Evolutionary conservation across 2,113 vertebrate genomes (phyloP), one percentile per base, ranked within the genome.

Genomic region (Ictidomys tridecemlineatus): DNA sequence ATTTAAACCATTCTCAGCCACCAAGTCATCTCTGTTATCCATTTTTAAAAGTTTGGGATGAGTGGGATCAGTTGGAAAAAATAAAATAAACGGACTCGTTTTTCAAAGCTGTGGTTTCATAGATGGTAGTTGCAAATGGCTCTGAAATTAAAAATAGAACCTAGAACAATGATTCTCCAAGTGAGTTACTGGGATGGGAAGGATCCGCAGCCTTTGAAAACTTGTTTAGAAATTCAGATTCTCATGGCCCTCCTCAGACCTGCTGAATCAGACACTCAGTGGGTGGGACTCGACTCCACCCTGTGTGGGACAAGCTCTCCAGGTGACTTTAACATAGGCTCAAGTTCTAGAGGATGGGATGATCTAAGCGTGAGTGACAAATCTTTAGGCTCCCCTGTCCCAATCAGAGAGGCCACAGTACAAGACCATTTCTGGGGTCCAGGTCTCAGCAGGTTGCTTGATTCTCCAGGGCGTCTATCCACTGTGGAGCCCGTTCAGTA

Each of bases 1-100:
- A 96, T 95, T 96, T 97, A 97, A 96, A 91, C 97, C 85, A 74
- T 56, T 65, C 32, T 94, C 83, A 79, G 83, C 83, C 89, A 97
- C 73, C 73, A 89, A 91, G 78, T 51, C 37, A 34, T 83, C 91
- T 48, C 42, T 42, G n/a, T 45, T 89, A 93, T 93, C 89, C 74
- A 78, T 83, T 97, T 95, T 95, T 79, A 70, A 89, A 65, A 74
- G 85, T 86, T 94, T 37, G 86, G 51, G 91, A 72, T 93, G 85
- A 96, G 93, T 96, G 70, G 93, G 63, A 93, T 70, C 79, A 45
- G 37, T 89, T 85, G 65, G 56, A 11, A 39, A n/a, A 14, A 93
- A 73, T n/a, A n/a, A n/a, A 51, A 73, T 78, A 92, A 76, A 85
- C 42, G 48, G 80, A 77, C 39, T 94, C 37, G 0, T 89, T 96